Conservation (phyloP, 2,888 invertebrate species). For the Cephus runcator region DNA sequence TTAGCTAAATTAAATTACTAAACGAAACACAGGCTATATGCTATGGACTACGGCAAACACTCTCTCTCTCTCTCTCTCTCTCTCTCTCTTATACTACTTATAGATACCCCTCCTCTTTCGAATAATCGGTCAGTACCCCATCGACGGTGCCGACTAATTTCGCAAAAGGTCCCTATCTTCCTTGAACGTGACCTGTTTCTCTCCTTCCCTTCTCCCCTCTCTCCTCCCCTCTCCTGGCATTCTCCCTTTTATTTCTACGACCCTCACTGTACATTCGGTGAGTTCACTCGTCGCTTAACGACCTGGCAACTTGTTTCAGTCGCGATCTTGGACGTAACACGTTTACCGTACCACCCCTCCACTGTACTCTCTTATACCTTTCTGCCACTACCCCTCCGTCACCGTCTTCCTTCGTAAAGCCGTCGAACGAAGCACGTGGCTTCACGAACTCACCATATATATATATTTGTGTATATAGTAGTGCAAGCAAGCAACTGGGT, state of each 20-base stretch:
- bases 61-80: not conserved
- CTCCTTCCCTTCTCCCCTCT: not conserved
- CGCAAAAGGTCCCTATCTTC: conserved; percentile 38
- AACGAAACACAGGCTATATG: conserved; percentile 37
- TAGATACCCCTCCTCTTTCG: not conserved
- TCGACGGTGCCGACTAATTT: conserved; percentile 36
- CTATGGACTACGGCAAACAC: not conserved
- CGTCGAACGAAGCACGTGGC: conserved; percentile 3
- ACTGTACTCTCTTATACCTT: not conserved
- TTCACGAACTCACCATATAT: not conserved
- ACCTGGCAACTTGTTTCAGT: conserved; percentile 55
- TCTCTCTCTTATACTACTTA: not conserved
- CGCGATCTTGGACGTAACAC: conserved; percentile 53
- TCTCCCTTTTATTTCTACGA: not conserved
- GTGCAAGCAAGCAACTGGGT: conserved; percentile 9
- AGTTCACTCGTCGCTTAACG: conserved; percentile 38
- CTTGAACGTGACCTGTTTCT: conserved; percentile 39
- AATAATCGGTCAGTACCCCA: not conserved
- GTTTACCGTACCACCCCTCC: conserved; percentile 34
- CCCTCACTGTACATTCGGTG: not conserved
- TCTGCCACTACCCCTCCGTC: conserved; percentile 4
- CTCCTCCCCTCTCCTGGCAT: not conserved
- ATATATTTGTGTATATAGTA: not conserved
- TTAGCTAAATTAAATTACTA: conserved; percentile 54
- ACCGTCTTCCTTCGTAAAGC: not conserved